Percentiles rank a stretch among this genome's conserved stretches.
Evolutionary conservation across 1,140 invertebrate species (phyloP).

Genomic region (Listronotus bonariensis): DNA sequence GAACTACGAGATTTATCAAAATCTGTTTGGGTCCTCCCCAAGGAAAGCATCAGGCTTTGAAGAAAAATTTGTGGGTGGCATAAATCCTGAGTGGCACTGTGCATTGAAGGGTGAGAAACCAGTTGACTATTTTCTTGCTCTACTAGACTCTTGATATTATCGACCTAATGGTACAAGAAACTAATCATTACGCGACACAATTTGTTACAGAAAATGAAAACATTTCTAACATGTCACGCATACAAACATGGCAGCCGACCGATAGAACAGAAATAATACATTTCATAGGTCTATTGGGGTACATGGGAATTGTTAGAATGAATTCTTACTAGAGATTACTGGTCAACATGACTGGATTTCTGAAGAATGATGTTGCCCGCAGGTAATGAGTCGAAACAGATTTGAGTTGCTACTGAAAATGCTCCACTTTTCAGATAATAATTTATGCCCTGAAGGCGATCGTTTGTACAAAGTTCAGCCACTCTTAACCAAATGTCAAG

Average conservation of each 20-base stretch:
- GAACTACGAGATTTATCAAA: no score
- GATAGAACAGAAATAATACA: conserved; percentile 4
- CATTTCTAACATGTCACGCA: not conserved
- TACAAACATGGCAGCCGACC: conserved; percentile 8
- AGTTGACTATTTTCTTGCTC: conserved; percentile 10
- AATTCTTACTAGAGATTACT: conserved; percentile 9
- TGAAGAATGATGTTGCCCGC: conserved; percentile 8
- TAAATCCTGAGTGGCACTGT: conserved; percentile 1
- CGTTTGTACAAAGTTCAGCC: conserved; percentile 31
- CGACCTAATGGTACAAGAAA: not conserved
- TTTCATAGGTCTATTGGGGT: conserved; percentile 11
- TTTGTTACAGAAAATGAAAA: not conserved
- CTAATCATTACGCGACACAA: conserved; percentile 4
- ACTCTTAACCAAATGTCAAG: conserved; percentile 41
- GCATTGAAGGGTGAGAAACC: not conserved
- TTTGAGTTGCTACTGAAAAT: conserved; percentile 26
- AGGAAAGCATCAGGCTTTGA: conserved; percentile 21
- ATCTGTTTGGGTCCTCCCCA: not conserved
- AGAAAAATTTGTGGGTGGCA: conserved; percentile 9
- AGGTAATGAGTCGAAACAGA: conserved; percentile 16
- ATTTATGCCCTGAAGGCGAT: conserved; percentile 3
- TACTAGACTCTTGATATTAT: conserved; percentile 10
- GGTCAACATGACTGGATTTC: conserved; percentile 11
- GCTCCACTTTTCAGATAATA: conserved; percentile 23
- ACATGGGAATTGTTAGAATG: conserved; percentile 23